Conservation (phyloP, 2,888 invertebrate species). For the Drosophila buzzatii region DNA sequence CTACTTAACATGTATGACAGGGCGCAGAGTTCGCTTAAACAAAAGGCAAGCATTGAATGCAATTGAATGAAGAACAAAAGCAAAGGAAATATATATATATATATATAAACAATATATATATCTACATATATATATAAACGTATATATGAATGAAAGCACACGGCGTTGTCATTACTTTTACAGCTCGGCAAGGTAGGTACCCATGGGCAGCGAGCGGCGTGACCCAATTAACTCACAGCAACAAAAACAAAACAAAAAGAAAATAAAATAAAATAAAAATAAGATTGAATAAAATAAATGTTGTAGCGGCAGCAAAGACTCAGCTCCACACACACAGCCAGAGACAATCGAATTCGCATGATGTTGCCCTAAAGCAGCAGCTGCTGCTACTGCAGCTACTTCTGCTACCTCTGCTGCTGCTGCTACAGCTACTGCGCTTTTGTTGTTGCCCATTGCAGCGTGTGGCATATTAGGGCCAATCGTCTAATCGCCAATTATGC, state of each 20-base stretch:
- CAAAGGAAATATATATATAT: conserved; percentile 73
- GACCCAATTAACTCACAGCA: conserved; percentile 63
- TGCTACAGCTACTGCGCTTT: conserved; percentile 51
- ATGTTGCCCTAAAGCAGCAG: conserved; percentile 38
- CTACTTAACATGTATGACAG: conserved; percentile 62
- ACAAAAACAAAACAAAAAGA: neutral
- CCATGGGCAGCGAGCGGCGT: conserved; percentile 39
- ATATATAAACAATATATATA: conserved; percentile 52
- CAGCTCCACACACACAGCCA: conserved; percentile 17
- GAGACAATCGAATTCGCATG: conserved; percentile 46
- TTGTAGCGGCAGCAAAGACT: conserved; percentile 10
- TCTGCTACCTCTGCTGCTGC: conserved; percentile 6
- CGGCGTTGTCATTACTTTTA: conserved; percentile 66
- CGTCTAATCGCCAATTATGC: conserved; percentile 81
- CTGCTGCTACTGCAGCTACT: neutral
- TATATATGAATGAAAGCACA: conserved; percentile 54
- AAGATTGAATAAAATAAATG: neutral
- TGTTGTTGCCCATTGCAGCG: conserved; percentile 57
- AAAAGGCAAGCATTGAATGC: conserved; percentile 73
- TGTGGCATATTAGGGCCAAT: conserved; percentile 78
- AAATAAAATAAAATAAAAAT: neutral
- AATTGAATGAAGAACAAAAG: conserved; percentile 69
- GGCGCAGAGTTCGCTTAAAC: conserved; percentile 47
- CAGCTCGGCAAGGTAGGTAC: conserved; percentile 50
- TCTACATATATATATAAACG: conserved; percentile 33